Percentiles rank a stretch among this genome's conserved stretches.
Conservation (phyloP, 1,140 invertebrate genomes). For the Drosophila bocqueti region DNA sequence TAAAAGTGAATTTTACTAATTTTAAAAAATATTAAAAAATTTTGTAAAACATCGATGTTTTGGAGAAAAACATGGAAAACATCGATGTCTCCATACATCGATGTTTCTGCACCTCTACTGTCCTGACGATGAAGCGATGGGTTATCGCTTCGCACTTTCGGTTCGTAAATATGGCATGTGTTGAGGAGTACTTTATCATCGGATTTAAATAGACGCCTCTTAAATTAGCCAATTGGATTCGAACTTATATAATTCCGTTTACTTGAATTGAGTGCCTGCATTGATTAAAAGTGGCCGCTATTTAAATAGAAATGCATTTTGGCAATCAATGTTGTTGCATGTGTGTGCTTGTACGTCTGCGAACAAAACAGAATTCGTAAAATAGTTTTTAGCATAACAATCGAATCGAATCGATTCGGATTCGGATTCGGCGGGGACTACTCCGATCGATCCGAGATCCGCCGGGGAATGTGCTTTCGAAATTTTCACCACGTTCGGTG, state of each 20-base stretch:
- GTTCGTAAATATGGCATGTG: constrained; percentile 52
- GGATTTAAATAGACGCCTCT: constrained; percentile 49
- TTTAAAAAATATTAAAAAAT: too few relatives aligned
- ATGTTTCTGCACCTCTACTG: too few relatives aligned
- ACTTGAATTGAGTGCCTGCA: constrained; percentile 43
- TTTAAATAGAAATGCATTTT: constrained; percentile 75
- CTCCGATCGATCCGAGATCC: constrained; percentile 53
- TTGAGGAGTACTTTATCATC: constrained; percentile 45
- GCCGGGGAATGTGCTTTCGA: constrained; percentile 67
- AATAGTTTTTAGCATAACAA: constrained; percentile 62
- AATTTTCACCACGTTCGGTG: constrained; percentile 69
- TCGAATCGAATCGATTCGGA: constrained; percentile 1
- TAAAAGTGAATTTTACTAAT: too few relatives aligned
- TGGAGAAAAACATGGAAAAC: too few relatives aligned
- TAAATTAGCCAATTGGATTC: constrained; percentile 49
- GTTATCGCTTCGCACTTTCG: constrained; percentile 46
- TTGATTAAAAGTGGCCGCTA: constrained; percentile 60
- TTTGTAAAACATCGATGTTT: too few relatives aligned
- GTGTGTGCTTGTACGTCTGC: constrained; percentile 31
- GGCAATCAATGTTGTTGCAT: constrained; percentile 52
- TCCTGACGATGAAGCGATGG: too few relatives aligned
- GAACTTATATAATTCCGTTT: constrained; percentile 74
- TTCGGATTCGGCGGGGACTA: constrained; percentile 5
- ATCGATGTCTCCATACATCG: too few relatives aligned
- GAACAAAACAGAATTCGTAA: constrained; percentile 66